Conservation (phyloP, 2,888 invertebrate genomes). For the Andricus quercusramuli region DNA sequence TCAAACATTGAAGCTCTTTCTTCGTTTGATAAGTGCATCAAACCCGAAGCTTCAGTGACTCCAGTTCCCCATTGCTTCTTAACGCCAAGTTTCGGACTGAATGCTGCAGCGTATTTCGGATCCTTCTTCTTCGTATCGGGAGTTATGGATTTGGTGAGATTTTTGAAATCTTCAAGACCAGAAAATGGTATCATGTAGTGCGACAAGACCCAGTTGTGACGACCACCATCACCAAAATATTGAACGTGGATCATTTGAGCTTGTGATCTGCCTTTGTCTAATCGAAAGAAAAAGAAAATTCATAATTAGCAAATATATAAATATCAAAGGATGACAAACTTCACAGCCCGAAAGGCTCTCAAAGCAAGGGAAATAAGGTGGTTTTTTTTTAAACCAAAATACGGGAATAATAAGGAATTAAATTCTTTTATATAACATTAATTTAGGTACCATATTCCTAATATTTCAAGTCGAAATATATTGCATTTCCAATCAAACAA, state of each 20-base stretch:
- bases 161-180: conserved; percentile 54
- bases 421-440: too few species aligned
- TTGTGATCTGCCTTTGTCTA: conserved; percentile 51
- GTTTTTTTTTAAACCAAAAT: too few species aligned
- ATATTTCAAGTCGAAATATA: too few species aligned
- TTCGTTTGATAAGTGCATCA: conserved; percentile 44
- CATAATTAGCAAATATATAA: neutral
- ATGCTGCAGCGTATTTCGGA: conserved; percentile 54
- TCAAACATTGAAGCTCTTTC: conserved; percentile 43
- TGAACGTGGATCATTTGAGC: conserved; percentile 54
- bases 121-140: conserved; percentile 51
- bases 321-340: neutral
- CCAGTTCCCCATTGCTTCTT: conserved; percentile 54
- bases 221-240: conserved; percentile 54
- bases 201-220: conserved; percentile 54
- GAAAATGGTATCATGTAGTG: conserved; percentile 54
- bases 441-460: too few species aligned
- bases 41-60: conserved; percentile 56
- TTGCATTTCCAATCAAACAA: too few species aligned
- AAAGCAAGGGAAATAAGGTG: too few species aligned
- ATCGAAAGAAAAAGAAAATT: conserved; percentile 24
- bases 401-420: too few species aligned
- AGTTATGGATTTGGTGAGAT: conserved; percentile 47
- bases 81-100: conserved; percentile 49
- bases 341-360: too few species aligned